Base-by-base conservation (phyloP, 2,113 vertebrate genomes). In the Ondatra zibethicus region DNA sequence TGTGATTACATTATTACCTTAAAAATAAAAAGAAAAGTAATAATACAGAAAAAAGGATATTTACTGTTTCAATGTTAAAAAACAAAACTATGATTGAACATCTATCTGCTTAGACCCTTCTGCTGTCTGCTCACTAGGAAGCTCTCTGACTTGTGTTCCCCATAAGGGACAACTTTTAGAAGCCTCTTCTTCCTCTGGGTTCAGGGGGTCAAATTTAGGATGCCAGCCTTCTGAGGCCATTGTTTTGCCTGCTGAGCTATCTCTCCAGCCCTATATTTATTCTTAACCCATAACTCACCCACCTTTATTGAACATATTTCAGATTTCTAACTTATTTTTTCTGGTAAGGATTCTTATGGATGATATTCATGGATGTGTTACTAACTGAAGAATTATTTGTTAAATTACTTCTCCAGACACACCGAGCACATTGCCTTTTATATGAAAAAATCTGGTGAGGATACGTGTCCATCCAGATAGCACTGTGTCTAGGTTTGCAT, bases 311-410 rank as follows among this genome's bases (percentile, higher is more conserved):
- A 86, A 42, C 58, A 5, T 73, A 78, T 89, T 86, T 92, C 12
- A 63, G 58, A 0, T 77, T 92, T 55, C n/a, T 89, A 61, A 68
- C 66, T 81, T 94, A 2, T 39, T 95, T 89, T 82, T 92, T 80
- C 36, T 81, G 58, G 55, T 39, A 84, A 80, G 31, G 31, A 25
- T 36, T 72, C 50, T 72, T 23, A 66, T 66, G 10, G 14, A 65
- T 52, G 23, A 82, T 29, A 5, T 82, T 88, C 21, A 93, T 88
- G 36, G 29, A 70, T 76, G 14, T 58, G 6, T 73, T 82, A 55
- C 7, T 47, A 19, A 89, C 8, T 84, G 33, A 73, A 33, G 61
- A 92, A n/a, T 52, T 77, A 52, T 39, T 78, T 81, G 42, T 61
- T 88, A 94, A 86, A 88, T 58, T 88, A 31, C 0, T 29, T 2